A percentile compares a stretch with the other conserved stretches of the same genome.
phyloP scores from a whole-genome alignment of 2,888 invertebrate genomes.

The Napeogenes inachia region DNA sequence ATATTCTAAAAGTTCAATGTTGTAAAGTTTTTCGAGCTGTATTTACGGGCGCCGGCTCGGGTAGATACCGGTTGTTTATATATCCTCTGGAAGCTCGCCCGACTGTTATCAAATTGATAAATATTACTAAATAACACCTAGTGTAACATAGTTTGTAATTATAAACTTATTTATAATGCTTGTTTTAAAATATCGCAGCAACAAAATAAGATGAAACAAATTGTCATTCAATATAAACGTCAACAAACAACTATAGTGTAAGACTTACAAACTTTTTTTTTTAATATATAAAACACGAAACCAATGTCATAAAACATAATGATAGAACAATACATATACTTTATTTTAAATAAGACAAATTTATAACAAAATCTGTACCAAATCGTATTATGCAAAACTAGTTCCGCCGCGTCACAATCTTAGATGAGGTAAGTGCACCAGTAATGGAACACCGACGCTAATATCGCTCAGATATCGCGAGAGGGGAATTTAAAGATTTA shows the following conservation, averaged over 20 bases:
- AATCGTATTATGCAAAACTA: slow-evolving; percentile 19
- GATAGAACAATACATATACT: neutral
- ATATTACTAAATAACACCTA: slow-evolving; percentile 15
- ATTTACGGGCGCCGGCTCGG: slow-evolving; percentile 23
- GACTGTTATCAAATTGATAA: slow-evolving; percentile 24
- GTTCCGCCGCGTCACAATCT: slow-evolving; percentile 43
- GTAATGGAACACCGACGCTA: slow-evolving; percentile 44
- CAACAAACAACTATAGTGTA: neutral
- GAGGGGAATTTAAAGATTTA: slow-evolving; percentile 47
- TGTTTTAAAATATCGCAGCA: too few relatives aligned
- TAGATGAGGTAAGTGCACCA: slow-evolving; percentile 53
- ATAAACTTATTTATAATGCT: neutral
- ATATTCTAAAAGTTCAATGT: slow-evolving; percentile 5
- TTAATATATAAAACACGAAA: too few relatives aligned
- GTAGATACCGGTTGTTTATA: slow-evolving; percentile 30
- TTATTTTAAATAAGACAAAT: neutral
- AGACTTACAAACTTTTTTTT: too few relatives aligned
- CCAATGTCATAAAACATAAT: too few relatives aligned
- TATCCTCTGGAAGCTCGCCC: slow-evolving; percentile 24
- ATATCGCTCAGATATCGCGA: slow-evolving; percentile 55
- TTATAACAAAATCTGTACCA: neutral
- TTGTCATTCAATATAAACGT: neutral
- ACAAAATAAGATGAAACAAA: neutral
- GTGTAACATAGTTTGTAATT: slow-evolving; percentile 6
- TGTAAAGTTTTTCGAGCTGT: slow-evolving; percentile 11